Evolutionary conservation across 1,140 invertebrate genomes (phyloP), one percentile per base, ranked within the genome.

Genomic region (Drosophila bocki): DNA sequence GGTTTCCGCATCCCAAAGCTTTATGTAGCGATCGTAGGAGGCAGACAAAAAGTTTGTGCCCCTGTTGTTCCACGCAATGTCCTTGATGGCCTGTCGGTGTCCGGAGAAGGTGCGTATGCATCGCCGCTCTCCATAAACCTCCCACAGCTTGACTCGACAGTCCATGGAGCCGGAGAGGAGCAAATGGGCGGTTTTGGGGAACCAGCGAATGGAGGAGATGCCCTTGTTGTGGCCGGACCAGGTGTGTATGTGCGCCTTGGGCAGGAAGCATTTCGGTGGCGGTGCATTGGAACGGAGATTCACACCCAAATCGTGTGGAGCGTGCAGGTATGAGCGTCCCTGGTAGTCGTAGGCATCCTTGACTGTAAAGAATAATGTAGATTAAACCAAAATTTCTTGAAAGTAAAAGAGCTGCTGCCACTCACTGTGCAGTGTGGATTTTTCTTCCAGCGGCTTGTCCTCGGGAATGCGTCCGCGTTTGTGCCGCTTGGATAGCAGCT

Each of bases 1-100:
- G 54, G 97, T 99, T 94, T 99, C 99, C 0, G 99, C 99, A 93
- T 99, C 99, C 99, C 99, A 99, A 41, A 99, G 93, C 94, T 99
- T 99, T 56, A 99, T 97, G 87, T 97, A 99, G 41, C 98, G 95
- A 94, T 97, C 97, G 92, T 98, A 98, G 15, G 96, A 98, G 69
- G 98, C 98, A 19, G 98, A 99, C 15, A 99, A 93, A 93, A 99
- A 99, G 90, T 97, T 95, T 39, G 96, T 96, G 2, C 99, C 99
- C 65, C 95, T 94, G 92, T 99, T 99, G 92, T 99, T 99, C 93
- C 99, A 99, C 91, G 96, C 97, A 74, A 99, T 95, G 93, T 99
- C 99, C 65, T 98, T 94, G 1, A 99, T 98, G 41, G 99, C 99
- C 93, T 99, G 98, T 74, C 97, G 95, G 94, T 99, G 99, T 0